Base-by-base conservation (phyloP, 53 echinoderm and acorn worm species). In the Luidia sarsii region DNA sequence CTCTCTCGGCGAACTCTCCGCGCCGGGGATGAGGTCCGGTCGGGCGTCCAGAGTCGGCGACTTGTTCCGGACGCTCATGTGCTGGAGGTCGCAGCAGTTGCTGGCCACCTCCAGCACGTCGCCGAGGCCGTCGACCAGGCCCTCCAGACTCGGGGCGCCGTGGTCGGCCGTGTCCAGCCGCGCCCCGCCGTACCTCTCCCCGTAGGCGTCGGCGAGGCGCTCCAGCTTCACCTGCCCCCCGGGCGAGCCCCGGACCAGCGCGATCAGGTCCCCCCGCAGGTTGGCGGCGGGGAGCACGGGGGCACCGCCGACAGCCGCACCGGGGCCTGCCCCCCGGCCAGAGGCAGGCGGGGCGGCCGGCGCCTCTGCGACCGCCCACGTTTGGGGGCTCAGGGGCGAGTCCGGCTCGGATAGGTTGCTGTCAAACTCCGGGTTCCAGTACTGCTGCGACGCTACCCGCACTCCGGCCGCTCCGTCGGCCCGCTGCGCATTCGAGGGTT, bases 31-130 rank as follows among this genome's bases (percentile, higher is more conserved):
- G 49, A 30, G 30, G 9, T 45, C 27, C 25, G 7, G 22, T 23
- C 16, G 54, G 33, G 24, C 27, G 4, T 1, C n/a, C 15, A 28
- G 31, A n/a, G 18, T 19, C 30, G 39, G 28, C 3, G 57, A 48
- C 27, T 32, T 77, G 45, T 14, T 46, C 43, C 61, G 31, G 43
- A 77, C 43, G 19, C 43, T 19, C 20, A 1, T 57, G 38, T 77
- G 77, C 29, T 60, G 59, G 21, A 18, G 28, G 30, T 61, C 32
- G 61, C 25, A 0, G 15, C 77, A 77, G 16, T 46, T 18, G 32
- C 48, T 60, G 29, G 61, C 77, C 6, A 77, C 33, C 32, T 68
- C 69, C 39, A 82, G 50, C 27, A 69, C 39, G 15, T 82, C 82
- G 8, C 82, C 56, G 33, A 82, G 69, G 7, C 15, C n/a, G 11